Evolutionary conservation across 2,113 vertebrate genomes (phyloP).

Genomic region (Microcebus lehilahytsara): DNA sequence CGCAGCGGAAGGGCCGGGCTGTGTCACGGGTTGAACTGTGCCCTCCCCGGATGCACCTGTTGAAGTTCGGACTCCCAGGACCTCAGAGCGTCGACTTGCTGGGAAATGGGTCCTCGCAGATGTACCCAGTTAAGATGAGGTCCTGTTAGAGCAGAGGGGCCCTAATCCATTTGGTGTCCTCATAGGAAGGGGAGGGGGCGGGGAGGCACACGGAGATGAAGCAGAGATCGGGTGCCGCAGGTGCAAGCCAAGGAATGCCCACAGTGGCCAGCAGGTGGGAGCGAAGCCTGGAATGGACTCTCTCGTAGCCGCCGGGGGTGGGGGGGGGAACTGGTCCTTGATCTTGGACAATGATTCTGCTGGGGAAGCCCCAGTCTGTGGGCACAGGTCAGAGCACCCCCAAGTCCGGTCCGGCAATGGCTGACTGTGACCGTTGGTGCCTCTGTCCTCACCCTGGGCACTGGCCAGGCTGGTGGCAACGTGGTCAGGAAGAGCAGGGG

Average conservation of each 20-base stretch:
- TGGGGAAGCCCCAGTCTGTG: rapidly evolving
- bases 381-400: neutral
- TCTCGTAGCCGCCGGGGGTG: rapidly evolving
- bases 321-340: neutral
- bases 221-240: neutral
- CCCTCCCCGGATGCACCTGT: rapidly evolving
- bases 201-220: rapidly evolving
- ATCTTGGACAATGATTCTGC: neutral
- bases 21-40: rapidly evolving
- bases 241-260: rapidly evolving
- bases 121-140: too few species aligned
- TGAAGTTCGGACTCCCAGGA: too few species aligned
- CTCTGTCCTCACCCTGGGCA: rapidly evolving
- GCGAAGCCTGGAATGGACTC: rapidly evolving
- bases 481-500: neutral
- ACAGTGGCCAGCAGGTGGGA: rapidly evolving
- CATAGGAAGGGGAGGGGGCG: rapidly evolving
- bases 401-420: rapidly evolving
- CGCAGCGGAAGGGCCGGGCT: rapidly evolving
- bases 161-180: neutral
- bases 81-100: neutral
- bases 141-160: neutral
- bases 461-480: rapidly evolving
- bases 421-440: too few species aligned
- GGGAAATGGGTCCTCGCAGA: neutral